Conservation (phyloP, 2,888 invertebrate genomes). For the Phaedon cochleariae region DNA sequence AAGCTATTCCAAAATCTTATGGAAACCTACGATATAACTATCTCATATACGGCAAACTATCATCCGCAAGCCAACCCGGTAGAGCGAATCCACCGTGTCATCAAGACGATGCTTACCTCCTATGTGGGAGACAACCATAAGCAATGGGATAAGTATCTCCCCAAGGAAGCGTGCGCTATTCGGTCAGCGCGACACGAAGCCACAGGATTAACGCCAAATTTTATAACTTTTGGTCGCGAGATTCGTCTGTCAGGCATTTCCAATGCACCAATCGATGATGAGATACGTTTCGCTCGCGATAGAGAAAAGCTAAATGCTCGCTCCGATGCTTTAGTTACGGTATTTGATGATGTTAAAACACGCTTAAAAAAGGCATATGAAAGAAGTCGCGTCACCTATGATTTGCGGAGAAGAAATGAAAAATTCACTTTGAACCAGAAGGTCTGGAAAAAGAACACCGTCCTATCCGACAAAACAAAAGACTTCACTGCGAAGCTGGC, state of each 20-base stretch:
- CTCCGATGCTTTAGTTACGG: background rate
- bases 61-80: background rate
- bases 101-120: background rate
- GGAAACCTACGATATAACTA: background rate
- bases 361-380: background rate
- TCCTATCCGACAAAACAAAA: constrained; percentile 10
- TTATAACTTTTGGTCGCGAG: constrained; percentile 1
- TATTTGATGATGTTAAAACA: constrained; percentile 2
- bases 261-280: background rate
- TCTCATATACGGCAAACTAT: background rate
- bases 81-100: background rate
- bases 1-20: background rate
- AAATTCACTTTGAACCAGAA: constrained; percentile 4
- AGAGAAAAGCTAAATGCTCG: too few relatives aligned
- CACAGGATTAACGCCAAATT: background rate
- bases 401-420: constrained; percentile 2
- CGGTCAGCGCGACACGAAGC: background rate
- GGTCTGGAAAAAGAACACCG: constrained; percentile 9
- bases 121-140: background rate
- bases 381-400: constrained; percentile 8
- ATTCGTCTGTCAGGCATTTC: background rate
- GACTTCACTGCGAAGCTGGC: constrained; percentile 7
- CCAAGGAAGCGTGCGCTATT: background rate
- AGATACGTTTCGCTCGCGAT: background rate
- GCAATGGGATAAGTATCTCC: background rate